These are phyloP conservation scores for Paracyclopina nana DNA, from an alignment of 1,140 invertebrate genomes.

Conservation along the genomic window DNA sequence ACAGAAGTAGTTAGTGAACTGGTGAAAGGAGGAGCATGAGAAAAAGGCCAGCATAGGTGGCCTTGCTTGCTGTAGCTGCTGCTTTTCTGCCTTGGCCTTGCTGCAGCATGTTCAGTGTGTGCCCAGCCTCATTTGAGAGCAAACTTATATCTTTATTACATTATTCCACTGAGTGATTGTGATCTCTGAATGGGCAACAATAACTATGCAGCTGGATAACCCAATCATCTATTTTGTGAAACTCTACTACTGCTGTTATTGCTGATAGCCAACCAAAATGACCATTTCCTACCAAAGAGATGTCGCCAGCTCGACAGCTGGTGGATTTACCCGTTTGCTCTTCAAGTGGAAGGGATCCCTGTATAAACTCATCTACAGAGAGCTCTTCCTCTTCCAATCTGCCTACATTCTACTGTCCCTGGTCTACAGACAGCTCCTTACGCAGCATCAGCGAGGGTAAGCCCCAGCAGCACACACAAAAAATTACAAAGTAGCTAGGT, in stretches of 20 bases:
- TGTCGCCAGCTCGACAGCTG: conserved; percentile 45
- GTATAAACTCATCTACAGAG: conserved; percentile 51
- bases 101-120: too few relatives aligned
- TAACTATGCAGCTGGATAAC: neutral
- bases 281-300: conserved; percentile 53
- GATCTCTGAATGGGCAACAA: neutral
- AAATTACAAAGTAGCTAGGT: neutral
- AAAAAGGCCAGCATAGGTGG: too few relatives aligned
- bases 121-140: too few relatives aligned
- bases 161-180: neutral
- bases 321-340: conserved; percentile 44
- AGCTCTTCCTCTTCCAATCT: conserved; percentile 39
- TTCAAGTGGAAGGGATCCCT: conserved; percentile 52
- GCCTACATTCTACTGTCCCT: conserved; percentile 38
- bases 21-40: too few relatives aligned
- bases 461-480: conserved; percentile 9
- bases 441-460: conserved; percentile 35
- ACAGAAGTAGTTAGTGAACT: too few relatives aligned
- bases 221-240: neutral
- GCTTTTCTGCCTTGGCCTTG: too few relatives aligned
- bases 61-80: too few relatives aligned
- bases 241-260: too few relatives aligned
- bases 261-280: conserved; percentile 35
- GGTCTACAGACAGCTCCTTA: conserved; percentile 41
- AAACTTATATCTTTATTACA: too few relatives aligned